These are phyloP conservation scores for Dendrolimus kikuchii DNA, from an alignment of 1,140 invertebrate genomes.

Conservation along the genomic window DNA sequence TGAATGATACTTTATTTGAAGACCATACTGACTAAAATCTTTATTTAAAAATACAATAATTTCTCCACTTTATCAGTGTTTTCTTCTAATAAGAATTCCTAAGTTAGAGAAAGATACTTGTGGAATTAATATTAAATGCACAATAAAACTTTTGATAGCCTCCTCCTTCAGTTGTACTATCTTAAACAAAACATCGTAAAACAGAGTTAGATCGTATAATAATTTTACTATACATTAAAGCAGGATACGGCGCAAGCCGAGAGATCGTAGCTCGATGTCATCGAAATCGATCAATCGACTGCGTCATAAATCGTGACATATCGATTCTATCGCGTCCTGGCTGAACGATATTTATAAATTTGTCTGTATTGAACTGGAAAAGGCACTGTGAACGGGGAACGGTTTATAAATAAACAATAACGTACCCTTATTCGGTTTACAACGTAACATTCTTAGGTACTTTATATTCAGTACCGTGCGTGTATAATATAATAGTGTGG, in stretches of 20 bases:
- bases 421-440: constrained; percentile 45
- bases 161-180: too few species aligned
- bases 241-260: constrained; percentile 25
- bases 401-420: constrained; percentile 69
- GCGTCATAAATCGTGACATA: constrained; percentile 55
- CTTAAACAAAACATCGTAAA: too few species aligned
- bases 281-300: constrained; percentile 59
- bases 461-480: constrained; percentile 32
- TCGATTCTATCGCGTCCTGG: constrained; percentile 56
- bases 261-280: constrained; percentile 38
- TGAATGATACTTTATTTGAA: too few species aligned
- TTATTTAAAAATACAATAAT: too few species aligned
- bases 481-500: constrained; percentile 28
- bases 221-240: constrained; percentile 22
- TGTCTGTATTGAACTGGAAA: constrained; percentile 57
- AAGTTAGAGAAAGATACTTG: too few species aligned
- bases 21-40: too few species aligned
- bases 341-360: constrained; percentile 67
- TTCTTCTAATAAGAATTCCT: too few species aligned
- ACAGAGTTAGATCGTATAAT: too few species aligned
- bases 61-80: too few species aligned
- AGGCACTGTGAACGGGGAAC: constrained; percentile 29
- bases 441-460: constrained; percentile 49
- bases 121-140: too few species aligned
- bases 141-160: too few species aligned